A percentile compares a stretch with the other conserved stretches of the same genome.
These are phyloP conservation scores for Numenius arquata DNA, from an alignment of 2,113 vertebrate species.

Conservation along the genomic window DNA sequence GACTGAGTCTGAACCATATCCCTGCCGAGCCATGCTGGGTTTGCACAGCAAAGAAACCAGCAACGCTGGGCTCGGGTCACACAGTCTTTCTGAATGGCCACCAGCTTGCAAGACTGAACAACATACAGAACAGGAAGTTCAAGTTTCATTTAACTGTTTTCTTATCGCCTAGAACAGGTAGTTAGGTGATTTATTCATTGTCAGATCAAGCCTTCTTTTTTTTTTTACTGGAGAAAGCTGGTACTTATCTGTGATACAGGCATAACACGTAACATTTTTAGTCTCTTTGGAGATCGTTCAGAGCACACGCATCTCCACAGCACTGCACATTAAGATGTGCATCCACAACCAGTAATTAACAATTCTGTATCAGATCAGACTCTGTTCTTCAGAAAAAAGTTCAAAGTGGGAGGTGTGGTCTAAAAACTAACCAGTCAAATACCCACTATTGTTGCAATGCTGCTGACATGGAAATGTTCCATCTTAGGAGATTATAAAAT, in stretches of 20 bases:
- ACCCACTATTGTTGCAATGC: background rate
- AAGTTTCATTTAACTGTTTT: background rate
- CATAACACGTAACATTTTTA: background rate
- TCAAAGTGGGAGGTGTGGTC: background rate
- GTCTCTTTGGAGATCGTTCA: background rate
- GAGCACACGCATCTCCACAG: background rate
- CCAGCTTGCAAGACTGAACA: background rate
- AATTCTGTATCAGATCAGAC: background rate
- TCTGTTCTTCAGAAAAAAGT: background rate
- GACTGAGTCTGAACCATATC: background rate
- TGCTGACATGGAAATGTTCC: background rate
- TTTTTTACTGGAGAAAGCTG: background rate
- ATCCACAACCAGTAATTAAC: background rate
- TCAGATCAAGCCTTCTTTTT: background rate
- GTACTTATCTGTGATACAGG: background rate
- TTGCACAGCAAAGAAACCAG: background rate
- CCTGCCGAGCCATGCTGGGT: background rate
- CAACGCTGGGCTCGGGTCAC: background rate
- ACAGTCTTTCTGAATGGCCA: background rate
- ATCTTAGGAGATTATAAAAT: background rate
- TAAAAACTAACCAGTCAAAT: background rate
- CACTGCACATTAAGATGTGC: background rate
- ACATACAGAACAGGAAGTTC: background rate
- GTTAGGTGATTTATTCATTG: background rate
- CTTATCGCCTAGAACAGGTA: background rate